Conservation (phyloP, 2,888 invertebrate species). For the Gortyna flavago region DNA sequence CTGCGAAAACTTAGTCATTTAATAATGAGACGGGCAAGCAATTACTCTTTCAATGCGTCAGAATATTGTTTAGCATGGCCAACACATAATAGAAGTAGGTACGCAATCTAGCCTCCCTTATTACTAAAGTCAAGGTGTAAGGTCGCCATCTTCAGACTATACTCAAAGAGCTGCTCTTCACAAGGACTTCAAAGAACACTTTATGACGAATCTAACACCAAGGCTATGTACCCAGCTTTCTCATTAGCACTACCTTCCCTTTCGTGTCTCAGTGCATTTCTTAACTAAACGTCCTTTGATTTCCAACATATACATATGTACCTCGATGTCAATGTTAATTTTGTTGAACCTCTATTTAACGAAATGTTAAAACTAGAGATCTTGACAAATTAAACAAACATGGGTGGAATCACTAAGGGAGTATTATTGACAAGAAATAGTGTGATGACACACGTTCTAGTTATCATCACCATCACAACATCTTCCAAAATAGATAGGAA, state of each 20-base stretch:
- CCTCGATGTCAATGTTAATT: neutral
- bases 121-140: constrained; percentile 40
- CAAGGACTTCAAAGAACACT: constrained; percentile 42
- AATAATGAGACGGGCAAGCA: constrained; percentile 1
- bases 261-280: constrained; percentile 19
- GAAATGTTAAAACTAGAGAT: neutral
- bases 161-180: constrained; percentile 26
- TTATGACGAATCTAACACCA: constrained; percentile 31
- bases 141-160: constrained; percentile 43
- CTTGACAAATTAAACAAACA: neutral
- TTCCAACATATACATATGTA: neutral
- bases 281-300: constrained; percentile 30
- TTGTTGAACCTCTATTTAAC: neutral
- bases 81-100: neutral
- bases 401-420: neutral
- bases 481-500: no score
- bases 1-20: neutral
- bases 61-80: neutral
- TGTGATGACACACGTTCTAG: neutral
- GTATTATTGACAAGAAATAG: neutral
- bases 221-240: constrained; percentile 15
- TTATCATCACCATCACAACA: neutral
- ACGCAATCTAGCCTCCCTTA: constrained; percentile 1
- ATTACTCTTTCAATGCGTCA: constrained; percentile 6
- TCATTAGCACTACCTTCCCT: constrained; percentile 32